phyloP scores from a whole-genome alignment of 2,113 vertebrate genomes.

The Myiozetetes cayanensis region DNA sequence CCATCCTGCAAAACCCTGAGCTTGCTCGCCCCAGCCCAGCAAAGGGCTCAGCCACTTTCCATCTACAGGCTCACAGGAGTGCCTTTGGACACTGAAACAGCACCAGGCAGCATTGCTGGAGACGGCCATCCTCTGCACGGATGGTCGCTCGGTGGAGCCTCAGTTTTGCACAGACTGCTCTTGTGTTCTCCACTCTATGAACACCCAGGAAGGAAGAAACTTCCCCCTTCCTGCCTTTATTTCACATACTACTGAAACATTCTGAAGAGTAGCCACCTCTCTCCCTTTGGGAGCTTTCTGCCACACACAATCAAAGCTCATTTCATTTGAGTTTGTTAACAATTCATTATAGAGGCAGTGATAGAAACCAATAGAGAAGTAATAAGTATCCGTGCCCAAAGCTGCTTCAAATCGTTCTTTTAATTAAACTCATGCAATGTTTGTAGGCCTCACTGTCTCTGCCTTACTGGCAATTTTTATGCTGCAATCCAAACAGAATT shows the following conservation, averaged over 20 bases:
- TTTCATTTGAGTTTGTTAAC: background rate
- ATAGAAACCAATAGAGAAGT: conserved; percentile 7
- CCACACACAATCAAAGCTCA: background rate
- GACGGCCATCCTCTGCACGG: rapidly evolving
- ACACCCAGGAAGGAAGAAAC: background rate
- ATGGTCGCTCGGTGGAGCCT: rapidly evolving
- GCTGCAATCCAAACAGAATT: conserved; percentile 6
- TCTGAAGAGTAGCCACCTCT: background rate
- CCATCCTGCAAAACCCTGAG: background rate
- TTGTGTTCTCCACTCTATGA: background rate
- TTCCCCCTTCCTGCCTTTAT: background rate
- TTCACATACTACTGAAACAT: background rate
- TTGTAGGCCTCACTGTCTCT: background rate
- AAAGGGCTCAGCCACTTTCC: background rate
- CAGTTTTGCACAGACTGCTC: background rate
- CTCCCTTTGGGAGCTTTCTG: background rate
- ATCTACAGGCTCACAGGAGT: background rate
- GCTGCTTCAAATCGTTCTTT: conserved; percentile 10
- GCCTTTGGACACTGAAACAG: background rate
- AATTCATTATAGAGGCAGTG: background rate
- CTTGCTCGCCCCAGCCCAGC: background rate
- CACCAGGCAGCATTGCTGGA: background rate
- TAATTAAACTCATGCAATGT: conserved; percentile 15
- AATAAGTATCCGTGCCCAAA: background rate
- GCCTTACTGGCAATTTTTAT: background rate